Conservation (phyloP, 2,113 vertebrate genomes). For the Pluvianellus socialis region DNA sequence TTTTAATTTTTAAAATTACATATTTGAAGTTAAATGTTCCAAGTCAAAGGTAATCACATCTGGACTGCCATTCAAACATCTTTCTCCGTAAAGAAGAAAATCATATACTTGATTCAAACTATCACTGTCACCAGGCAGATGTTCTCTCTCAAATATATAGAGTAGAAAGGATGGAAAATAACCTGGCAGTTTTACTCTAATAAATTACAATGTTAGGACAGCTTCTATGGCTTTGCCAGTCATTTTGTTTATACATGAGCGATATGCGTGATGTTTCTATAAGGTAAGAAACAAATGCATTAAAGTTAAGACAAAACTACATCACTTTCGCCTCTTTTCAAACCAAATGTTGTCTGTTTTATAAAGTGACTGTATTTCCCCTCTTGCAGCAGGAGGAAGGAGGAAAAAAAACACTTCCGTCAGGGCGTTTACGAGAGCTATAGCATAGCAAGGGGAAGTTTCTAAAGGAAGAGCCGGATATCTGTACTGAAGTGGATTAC, state of each 20-base stretch:
- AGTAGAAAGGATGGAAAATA: slow-evolving; percentile 16
- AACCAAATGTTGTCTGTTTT: not conserved
- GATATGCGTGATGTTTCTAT: not conserved
- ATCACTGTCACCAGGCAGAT: slow-evolving; percentile 6
- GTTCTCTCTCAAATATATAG: slow-evolving; percentile 22
- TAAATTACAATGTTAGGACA: not conserved
- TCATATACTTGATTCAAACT: not conserved
- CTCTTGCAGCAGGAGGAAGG: slow-evolving; percentile 11
- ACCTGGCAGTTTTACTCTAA: not conserved
- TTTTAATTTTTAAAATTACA: not conserved
- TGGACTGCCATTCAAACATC: not conserved
- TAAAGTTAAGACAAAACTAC: not conserved
- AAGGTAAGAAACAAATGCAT: not conserved
- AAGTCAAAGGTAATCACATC: not conserved
- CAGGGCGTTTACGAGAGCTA: slow-evolving; percentile 31
- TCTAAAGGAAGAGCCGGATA: slow-evolving; percentile 56
- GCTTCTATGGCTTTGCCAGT: slow-evolving; percentile 2
- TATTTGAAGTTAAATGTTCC: not conserved
- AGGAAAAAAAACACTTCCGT: slow-evolving; percentile 46
- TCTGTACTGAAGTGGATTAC: slow-evolving; percentile 46
- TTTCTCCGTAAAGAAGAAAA: not conserved
- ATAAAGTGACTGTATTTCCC: not conserved
- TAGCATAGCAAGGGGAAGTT: slow-evolving; percentile 39
- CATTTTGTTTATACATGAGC: slow-evolving; percentile 11
- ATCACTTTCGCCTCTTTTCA: not conserved